A percentile compares a stretch with the other conserved stretches of the same genome.
Evolutionary conservation across 1,140 invertebrate species (phyloP).

Genomic region (Zaprionus inermis): DNA sequence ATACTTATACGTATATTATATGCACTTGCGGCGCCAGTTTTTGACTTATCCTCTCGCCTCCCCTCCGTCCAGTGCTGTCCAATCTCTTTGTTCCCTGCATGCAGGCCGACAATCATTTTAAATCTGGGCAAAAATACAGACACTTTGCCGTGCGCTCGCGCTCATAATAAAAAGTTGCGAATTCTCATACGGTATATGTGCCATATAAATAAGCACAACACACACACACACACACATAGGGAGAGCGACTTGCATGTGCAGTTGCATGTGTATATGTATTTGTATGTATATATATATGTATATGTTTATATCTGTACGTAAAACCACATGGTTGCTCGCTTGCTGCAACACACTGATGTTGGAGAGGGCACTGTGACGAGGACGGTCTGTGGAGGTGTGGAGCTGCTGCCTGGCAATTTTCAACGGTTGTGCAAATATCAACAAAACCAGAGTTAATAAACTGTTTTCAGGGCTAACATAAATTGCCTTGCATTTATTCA

Average conservation of each 20-base stretch:
- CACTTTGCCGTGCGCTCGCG: constrained; percentile 50
- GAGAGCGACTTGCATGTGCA: background rate
- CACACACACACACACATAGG: background rate
- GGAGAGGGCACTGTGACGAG: too few species aligned
- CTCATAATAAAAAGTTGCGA: constrained; percentile 61
- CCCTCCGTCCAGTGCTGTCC: background rate
- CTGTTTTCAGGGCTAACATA: background rate
- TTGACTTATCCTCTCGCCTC: background rate
- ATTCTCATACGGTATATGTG: constrained; percentile 34
- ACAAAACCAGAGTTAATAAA: constrained; percentile 47
- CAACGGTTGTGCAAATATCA: constrained; percentile 40
- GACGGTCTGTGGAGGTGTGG: too few species aligned
- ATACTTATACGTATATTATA: constrained; percentile 16
- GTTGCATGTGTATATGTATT: constrained; percentile 7
- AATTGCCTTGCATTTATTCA: background rate
- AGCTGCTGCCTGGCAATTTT: background rate
- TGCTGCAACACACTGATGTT: background rate
- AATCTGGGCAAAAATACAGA: constrained; percentile 56
- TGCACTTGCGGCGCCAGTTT: constrained; percentile 32
- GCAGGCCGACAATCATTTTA: constrained; percentile 61
- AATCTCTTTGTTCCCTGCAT: background rate
- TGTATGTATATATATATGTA: background rate
- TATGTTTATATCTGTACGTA: constrained; percentile 7
- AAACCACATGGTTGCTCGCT: constrained; percentile 19
- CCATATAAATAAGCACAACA: constrained; percentile 27